Evolutionary conservation across 2,888 invertebrate genomes (phyloP), one percentile per base, ranked within the genome.

Genomic region (Cataglyphis livida): DNA sequence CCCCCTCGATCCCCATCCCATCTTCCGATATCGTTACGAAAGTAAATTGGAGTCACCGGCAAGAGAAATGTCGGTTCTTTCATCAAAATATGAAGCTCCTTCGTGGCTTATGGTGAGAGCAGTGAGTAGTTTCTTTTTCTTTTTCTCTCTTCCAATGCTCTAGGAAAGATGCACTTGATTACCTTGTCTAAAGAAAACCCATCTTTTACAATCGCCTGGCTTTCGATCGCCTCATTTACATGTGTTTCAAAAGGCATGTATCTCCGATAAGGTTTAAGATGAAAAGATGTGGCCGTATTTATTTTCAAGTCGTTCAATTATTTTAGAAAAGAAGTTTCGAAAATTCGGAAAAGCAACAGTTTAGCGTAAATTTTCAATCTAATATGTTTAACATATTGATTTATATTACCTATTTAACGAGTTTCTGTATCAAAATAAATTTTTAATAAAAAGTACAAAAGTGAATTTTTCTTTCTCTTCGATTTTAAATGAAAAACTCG

Each of bases 21-120:
- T 3, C 44, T 78, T 79, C 78, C 78, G 71, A 59, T 79, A 71
- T 61, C 54, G 70, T 83, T 83, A 78, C 71, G 62, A 68, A 64
- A 79, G 44, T 75, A 85, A 88, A 88, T 86, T 86, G 81, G 66
- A 87, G 73, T 70, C 81, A 64, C 81, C 38, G 66, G 35, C 64
- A 51, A 44, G 73, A 65, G 59, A 68, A 70, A 74, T 41, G 21
- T 38, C 38, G 51, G 41, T 62, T 78, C 61, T 81, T 81, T 81
- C 86, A 66, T 79, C 65, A 71, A 87, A 83, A 87, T 86, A 75
- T 62, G 71, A 84, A 44, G 75, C 57, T 86, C 54, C 76, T 82
- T 73, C 81, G 54, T 54, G 54, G 79, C 51, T 54, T 59, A 54
- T 32, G 57, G 57, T 32, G 57, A 44, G 61, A 21, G 54, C 9